Evolutionary conservation across 1,140 invertebrate genomes (phyloP).

Genomic region (Drosophila subpulchrella): DNA sequence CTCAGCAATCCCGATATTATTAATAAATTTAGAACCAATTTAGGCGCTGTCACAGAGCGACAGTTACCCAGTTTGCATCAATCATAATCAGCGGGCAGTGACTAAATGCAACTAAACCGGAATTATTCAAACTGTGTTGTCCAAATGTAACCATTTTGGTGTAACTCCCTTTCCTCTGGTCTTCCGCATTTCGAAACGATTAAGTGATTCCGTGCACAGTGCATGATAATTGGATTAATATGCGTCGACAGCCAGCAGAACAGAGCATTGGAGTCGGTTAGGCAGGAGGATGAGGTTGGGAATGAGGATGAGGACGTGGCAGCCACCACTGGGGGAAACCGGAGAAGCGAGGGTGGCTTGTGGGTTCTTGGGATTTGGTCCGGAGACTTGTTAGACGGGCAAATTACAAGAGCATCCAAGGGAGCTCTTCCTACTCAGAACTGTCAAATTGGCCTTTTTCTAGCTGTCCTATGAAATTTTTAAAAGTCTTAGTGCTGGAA

Average conservation of each 20-base stretch:
- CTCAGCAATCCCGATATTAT: background rate
- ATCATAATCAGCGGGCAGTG: constrained; percentile 42
- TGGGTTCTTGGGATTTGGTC: constrained; percentile 41
- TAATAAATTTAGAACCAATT: constrained; percentile 30
- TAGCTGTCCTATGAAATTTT: background rate
- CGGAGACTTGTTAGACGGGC: constrained; percentile 39
- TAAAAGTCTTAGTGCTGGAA: background rate
- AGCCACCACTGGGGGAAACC: constrained; percentile 40
- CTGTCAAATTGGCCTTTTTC: background rate
- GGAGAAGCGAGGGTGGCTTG: constrained; percentile 41
- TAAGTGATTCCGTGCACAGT: constrained; percentile 80
- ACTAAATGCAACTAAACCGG: constrained; percentile 45
- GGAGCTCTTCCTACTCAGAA: constrained; percentile 1
- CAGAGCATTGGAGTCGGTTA: constrained; percentile 30
- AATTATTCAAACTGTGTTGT: constrained; percentile 7
- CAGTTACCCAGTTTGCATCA: constrained; percentile 22
- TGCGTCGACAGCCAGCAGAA: constrained; percentile 72
- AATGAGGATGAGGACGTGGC: constrained; percentile 16
- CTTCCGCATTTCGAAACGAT: constrained; percentile 67
- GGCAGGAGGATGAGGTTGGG: constrained; percentile 32
- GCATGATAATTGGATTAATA: constrained; percentile 84
- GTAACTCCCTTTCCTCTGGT: constrained; percentile 19
- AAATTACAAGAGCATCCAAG: constrained; percentile 25
- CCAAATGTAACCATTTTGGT: constrained; percentile 33
- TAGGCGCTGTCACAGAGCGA: constrained; percentile 31